Evolutionary conservation across 2,113 vertebrate genomes (phyloP), one percentile per base, ranked within the genome.

Genomic region (Artemisiospiza belli): DNA sequence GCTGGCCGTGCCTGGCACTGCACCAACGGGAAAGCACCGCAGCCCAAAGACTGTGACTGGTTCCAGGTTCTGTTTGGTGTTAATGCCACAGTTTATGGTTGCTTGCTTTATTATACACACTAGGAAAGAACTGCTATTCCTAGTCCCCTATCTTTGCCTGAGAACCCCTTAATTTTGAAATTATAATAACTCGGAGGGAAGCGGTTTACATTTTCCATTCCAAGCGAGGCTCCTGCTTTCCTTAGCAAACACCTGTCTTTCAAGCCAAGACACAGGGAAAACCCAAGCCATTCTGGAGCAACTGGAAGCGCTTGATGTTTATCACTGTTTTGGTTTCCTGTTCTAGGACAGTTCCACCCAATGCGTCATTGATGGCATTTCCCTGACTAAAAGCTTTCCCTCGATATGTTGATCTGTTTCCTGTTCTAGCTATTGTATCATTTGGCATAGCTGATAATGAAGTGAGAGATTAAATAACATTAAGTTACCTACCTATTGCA

Each of bases 1-100:
- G 47, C 20, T 12, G 68, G 68, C 35, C 2, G 2, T 52, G 20
- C 7, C 5, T 2, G 2, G 47, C 7, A 23, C 35, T 70, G 67
- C 67, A 37, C 18, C 18, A 28, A 28, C 1, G 46, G 37, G 33
- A 25, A 7, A 18, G 31, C 2, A 31, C 63, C 8, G 3, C 2
- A 0, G 43, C 11, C 11, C 0, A 18, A 24, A 12, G 16, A 9
- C 30, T 2, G 22, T 39, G 22, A 4, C 31, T 3, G 44, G 9
- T 7, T 25, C 23, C 0, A 10, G 58, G 15, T 8, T 37, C 58
- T 12, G 35, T 27, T 27, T 27, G 58, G 11, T 18, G 58, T 9
- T 8, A 12, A 3, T 6, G 4, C 20, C 14, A 2, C 6, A 7
- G 37, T 2, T 23, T 11, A 7, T 41, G 15, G 10, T 33, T 33